Conservation (phyloP, 2,888 invertebrate species). For the Phortica magna region DNA sequence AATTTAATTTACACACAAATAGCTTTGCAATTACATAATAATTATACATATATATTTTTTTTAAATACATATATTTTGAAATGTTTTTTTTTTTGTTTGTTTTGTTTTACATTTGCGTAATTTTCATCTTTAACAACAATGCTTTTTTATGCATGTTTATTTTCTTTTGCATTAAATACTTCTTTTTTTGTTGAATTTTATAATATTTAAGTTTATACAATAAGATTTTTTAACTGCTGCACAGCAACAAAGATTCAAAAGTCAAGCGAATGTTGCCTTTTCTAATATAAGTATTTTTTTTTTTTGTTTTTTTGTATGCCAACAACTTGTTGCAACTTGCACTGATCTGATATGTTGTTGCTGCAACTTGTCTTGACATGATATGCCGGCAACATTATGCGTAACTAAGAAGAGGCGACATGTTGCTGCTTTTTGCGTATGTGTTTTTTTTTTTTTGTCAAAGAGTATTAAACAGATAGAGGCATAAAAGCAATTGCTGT, state of each 20-base stretch:
- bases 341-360: not conserved
- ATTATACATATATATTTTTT: not conserved
- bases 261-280: not conserved
- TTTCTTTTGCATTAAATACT: not conserved
- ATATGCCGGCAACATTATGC: not conserved
- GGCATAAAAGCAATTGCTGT: too few species aligned
- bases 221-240: constrained; percentile 7
- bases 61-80: not conserved
- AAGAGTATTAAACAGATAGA: too few species aligned
- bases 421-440: not conserved
- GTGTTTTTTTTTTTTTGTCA: not conserved
- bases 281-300: not conserved
- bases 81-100: not conserved
- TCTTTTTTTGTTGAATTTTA: not conserved
- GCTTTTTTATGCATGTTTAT: not conserved
- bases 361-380: not conserved
- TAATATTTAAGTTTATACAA: not conserved
- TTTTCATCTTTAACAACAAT: constrained; percentile 16
- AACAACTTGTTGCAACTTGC: not conserved
- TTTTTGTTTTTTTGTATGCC: not conserved
- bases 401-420: not conserved
- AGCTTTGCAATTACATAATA: not conserved
- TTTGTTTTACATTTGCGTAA: constrained; percentile 6
- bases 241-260: constrained; percentile 10
- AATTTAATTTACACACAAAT: constrained; percentile 5